Conservation (phyloP, 1,140 invertebrate species). For the Nomia melanderi region DNA sequence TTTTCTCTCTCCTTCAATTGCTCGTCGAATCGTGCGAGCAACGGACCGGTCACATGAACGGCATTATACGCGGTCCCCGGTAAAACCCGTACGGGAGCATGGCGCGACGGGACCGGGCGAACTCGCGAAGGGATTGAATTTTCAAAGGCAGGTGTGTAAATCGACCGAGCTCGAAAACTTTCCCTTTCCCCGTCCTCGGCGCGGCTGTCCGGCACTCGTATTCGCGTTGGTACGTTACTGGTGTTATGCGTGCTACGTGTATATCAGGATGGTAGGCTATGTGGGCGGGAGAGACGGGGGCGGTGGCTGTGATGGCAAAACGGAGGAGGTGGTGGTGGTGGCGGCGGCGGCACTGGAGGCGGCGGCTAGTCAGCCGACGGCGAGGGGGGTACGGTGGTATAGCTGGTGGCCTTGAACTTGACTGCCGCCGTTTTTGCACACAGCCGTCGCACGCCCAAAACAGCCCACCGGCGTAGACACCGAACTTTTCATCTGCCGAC, state of each 20-base stretch:
- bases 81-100: too few species aligned
- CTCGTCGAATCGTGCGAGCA: neutral
- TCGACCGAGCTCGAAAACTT: conserved; percentile 56
- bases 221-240: conserved; percentile 54
- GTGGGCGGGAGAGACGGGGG: conserved; percentile 45
- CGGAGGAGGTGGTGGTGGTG: neutral
- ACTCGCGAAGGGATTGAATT: conserved; percentile 43
- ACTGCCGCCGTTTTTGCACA: conserved; percentile 71
- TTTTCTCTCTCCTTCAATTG: too few species aligned
- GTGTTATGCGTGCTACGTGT: conserved; percentile 48
- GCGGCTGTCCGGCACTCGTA: neutral
- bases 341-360: conserved; percentile 15
- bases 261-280: conserved; percentile 47
- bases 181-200: conserved; percentile 13
- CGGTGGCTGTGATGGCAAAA: neutral
- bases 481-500: conserved; percentile 25
- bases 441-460: conserved; percentile 65
- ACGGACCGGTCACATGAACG: neutral
- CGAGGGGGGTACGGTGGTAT: conserved; percentile 1
- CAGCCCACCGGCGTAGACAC: conserved; percentile 67
- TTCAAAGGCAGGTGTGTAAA: conserved; percentile 42
- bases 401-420: conserved; percentile 73
- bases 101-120: neutral
- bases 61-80: neutral
- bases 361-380: conserved; percentile 13